phyloP scores from a whole-genome alignment of 2,797 vertebrate genomes.

The Eulemur coronatus region DNA sequence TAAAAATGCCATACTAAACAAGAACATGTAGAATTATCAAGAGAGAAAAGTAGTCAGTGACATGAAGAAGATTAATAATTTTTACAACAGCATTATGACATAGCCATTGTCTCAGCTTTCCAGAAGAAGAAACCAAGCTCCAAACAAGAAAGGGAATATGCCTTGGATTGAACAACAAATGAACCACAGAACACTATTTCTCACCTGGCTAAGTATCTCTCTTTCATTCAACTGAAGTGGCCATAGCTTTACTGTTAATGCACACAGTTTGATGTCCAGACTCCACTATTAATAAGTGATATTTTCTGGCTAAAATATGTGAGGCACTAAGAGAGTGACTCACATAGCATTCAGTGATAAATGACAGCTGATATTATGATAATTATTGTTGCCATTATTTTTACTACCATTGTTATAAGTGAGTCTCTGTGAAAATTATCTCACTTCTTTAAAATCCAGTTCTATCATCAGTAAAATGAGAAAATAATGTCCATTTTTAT shows the following conservation, averaged over 20 bases:
- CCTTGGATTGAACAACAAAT: neutral
- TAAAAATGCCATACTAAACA: neutral
- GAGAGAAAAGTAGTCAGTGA: neutral
- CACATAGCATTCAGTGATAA: neutral
- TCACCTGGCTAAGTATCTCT: neutral
- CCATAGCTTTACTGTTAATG: neutral
- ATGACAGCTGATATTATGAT: neutral
- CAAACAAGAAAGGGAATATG: neutral
- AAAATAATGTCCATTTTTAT: neutral
- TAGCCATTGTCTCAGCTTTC: neutral
- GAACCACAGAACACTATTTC: neutral
- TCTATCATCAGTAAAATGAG: neutral
- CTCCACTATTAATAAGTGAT: neutral
- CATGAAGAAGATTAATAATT: neutral
- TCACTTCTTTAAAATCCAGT: neutral
- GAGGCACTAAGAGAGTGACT: neutral
- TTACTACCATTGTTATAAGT: neutral
- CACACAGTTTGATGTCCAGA: neutral
- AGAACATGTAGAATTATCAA: neutral
- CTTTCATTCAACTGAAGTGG: neutral
- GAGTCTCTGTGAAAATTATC: neutral
- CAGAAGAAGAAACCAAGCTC: neutral
- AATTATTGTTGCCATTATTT: neutral
- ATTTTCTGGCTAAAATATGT: neutral
- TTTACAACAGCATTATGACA: neutral